Conservation (phyloP, 2,797 vertebrate genomes). For the Sebastolobus alascanus region DNA sequence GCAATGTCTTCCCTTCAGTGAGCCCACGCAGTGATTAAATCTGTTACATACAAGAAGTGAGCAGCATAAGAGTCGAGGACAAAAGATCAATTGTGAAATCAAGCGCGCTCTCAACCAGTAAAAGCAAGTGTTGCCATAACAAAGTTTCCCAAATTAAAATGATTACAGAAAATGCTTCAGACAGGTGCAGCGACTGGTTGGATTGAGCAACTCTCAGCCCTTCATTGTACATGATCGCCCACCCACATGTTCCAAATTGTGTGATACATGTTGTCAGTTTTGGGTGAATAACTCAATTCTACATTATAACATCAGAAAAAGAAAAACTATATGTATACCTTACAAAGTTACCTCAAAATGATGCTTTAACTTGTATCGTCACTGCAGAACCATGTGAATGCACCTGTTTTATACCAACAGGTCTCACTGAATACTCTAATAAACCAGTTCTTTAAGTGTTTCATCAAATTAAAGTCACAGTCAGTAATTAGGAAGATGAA, state of each 20-base stretch:
- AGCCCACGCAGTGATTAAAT: background rate
- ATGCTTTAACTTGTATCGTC: background rate
- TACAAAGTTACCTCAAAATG: background rate
- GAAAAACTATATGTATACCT: background rate
- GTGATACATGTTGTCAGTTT: background rate
- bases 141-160: constrained; percentile 10
- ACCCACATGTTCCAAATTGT: background rate
- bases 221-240: background rate
- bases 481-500: background rate
- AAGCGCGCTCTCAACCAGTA: background rate
- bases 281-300: background rate
- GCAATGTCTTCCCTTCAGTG: background rate
- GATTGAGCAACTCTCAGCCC: background rate
- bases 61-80: background rate
- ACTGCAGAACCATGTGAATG: background rate
- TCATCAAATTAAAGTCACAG: background rate
- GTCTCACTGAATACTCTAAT: background rate
- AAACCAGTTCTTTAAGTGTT: background rate
- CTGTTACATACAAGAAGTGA: background rate
- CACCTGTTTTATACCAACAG: background rate
- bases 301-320: background rate
- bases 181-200: background rate
- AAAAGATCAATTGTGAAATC: background rate
- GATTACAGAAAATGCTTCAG: background rate
- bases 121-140: constrained; percentile 6